Evolutionary conservation across 2,888 invertebrate genomes (phyloP).

Genomic region (Anthophora plumipes): DNA sequence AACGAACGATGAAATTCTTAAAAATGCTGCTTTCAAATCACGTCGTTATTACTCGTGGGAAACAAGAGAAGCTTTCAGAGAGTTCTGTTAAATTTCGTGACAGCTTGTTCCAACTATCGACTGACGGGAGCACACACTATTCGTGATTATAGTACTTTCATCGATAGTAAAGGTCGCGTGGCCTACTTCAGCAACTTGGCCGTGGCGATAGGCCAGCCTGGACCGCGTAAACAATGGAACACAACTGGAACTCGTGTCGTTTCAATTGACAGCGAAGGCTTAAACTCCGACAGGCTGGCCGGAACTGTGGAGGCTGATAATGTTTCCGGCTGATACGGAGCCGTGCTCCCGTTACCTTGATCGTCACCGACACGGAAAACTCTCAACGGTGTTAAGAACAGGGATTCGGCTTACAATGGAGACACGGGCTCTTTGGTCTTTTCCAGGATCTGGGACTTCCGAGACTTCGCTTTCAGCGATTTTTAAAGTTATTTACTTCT

Average conservation of each 20-base stretch:
- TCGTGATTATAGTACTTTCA: conserved; percentile 36
- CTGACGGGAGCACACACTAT: neutral
- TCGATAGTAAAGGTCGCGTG: conserved; percentile 37
- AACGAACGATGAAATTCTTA: no score
- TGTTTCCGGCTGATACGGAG: conserved; percentile 43
- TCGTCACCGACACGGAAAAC: conserved; percentile 39
- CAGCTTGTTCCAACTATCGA: conserved; percentile 7
- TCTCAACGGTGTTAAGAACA: conserved; percentile 24
- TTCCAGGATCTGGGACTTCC: neutral
- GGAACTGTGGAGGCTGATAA: conserved; percentile 53
- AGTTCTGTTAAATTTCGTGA: neutral
- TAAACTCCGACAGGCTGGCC: conserved; percentile 58
- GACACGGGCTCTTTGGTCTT: neutral
- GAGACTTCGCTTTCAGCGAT: neutral
- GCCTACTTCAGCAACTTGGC: conserved; percentile 66
- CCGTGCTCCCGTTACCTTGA: conserved; percentile 20
- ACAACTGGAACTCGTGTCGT: conserved; percentile 51
- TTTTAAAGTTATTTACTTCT: neutral
- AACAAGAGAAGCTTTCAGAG: neutral
- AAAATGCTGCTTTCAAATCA: no score
- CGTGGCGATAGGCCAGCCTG: conserved; percentile 58
- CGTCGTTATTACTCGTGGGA: neutral
- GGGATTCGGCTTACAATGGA: neutral
- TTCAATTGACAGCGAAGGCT: conserved; percentile 68
- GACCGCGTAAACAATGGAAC: conserved; percentile 60